phyloP scores from a whole-genome alignment of 2,113 vertebrate genomes.

The Myotis davidii region DNA sequence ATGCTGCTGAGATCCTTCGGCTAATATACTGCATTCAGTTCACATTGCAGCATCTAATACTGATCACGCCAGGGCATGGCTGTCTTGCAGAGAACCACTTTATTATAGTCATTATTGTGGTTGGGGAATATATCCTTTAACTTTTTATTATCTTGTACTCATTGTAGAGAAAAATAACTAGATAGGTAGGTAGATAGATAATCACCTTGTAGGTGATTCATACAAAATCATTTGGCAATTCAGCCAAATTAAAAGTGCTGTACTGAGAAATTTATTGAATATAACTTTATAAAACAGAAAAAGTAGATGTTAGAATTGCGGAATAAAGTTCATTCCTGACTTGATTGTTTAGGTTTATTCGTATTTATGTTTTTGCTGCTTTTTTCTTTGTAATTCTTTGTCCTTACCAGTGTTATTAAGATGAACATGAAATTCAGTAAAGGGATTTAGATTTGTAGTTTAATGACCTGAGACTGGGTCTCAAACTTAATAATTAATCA shows the following conservation, averaged over 20 bases:
- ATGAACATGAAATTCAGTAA: not conserved
- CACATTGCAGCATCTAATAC: not conserved
- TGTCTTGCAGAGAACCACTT: slow-evolving; percentile 9
- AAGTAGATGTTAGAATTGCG: not conserved
- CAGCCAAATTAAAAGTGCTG: not conserved
- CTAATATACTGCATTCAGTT: slow-evolving; percentile 26
- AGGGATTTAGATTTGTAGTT: not conserved
- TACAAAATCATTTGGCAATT: not conserved
- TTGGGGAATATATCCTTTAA: slow-evolving; percentile 24
- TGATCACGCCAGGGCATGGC: slow-evolving; percentile 4
- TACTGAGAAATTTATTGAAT: not conserved
- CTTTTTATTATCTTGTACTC: slow-evolving; percentile 10
- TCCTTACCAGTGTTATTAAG: not conserved
- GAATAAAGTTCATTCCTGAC: not conserved
- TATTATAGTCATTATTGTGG: slow-evolving; percentile 24
- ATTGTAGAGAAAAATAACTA: not conserved
- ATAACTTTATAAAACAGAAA: not conserved
- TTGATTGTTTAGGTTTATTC: not conserved
- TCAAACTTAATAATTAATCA: not conserved
- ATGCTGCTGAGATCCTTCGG: slow-evolving; percentile 45
- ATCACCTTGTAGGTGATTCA: not conserved
- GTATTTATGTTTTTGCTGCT: not conserved
- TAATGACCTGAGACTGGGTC: not conserved
- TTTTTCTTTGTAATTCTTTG: slow-evolving; percentile 3
- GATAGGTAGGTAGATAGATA: not conserved